phyloP scores from a whole-genome alignment of 1,140 invertebrate genomes.

The Zaprionus ornatus region DNA sequence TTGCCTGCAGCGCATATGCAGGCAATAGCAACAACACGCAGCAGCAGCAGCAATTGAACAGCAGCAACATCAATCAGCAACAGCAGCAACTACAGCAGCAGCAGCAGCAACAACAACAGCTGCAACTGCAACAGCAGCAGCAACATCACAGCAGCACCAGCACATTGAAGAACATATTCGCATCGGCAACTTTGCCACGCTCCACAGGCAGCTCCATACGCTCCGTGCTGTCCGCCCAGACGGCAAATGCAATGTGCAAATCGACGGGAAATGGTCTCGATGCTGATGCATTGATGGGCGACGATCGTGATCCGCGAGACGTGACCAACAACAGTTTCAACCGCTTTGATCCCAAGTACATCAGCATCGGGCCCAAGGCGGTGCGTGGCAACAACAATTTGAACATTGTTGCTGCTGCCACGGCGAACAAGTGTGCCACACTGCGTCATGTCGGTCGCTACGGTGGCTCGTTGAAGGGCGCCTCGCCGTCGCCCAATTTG shows the following conservation, averaged over 20 bases:
- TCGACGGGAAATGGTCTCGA: conserved; percentile 76
- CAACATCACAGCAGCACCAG: conserved; percentile 47
- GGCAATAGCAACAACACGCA: conserved; percentile 84
- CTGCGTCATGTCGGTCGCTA: conserved; percentile 82
- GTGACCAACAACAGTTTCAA: conserved; percentile 85
- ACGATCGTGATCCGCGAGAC: conserved; percentile 82
- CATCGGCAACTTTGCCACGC: conserved; percentile 77
- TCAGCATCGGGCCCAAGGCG: conserved; percentile 86
- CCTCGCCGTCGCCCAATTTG: conserved; percentile 76
- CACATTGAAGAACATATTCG: conserved; percentile 82
- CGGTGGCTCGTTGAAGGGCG: conserved; percentile 84
- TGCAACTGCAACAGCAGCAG: conserved; percentile 42
- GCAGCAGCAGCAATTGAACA: conserved; percentile 31
- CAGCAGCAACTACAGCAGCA: conserved; percentile 64
- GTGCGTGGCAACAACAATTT: conserved; percentile 83
- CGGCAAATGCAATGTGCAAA: conserved; percentile 71
- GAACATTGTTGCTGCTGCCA: conserved; percentile 66
- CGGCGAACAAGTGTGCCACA: conserved; percentile 80
- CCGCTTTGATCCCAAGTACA: conserved; percentile 87
- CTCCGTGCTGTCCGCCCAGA: conserved; percentile 74
- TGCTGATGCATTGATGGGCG: conserved; percentile 37
- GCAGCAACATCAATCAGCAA: conserved; percentile 55
- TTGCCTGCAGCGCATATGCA: conserved; percentile 85
- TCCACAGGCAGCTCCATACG: conserved; percentile 79
- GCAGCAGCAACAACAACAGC: conserved; percentile 59